Evolutionary conservation across 2,797 vertebrate genomes (phyloP), one percentile per base, ranked within the genome.

Genomic region (Etheostoma nigrum): DNA sequence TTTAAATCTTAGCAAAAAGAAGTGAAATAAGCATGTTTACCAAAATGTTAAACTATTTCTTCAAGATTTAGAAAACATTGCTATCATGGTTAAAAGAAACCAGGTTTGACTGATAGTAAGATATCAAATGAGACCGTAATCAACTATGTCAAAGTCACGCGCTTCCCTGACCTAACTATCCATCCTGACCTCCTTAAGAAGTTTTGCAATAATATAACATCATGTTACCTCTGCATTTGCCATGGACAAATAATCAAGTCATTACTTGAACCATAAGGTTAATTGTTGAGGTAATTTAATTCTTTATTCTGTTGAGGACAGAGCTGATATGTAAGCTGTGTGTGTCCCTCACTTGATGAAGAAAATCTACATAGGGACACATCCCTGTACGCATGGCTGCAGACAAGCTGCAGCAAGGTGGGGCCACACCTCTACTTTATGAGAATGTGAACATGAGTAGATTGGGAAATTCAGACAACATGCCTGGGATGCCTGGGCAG

Each of bases 401-500:
- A 86, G 75, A 88, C 90, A 88, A 91, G 92, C 88, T 85, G 75
- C 63, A 86, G 88, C 90, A 91, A 84, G 86, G 89, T 72, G 80
- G 54, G 82, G 71, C 85, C 88, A 80, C 90, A 84, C 86, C 86
- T 92, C 74, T 63, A 36, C 78, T 87, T 86, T 78, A 82, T 77
- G 84, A 86, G 86, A 84, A 76, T 76, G 83, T 71, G 84, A 86
- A 85, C 79, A 74, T 61, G 79, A 90, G 86, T 84, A 84, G 74
- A 80, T 81, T 70, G 64, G 84, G 83, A 87, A 93, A 92, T 94
- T 93, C 83, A 77, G 90, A 84, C 83, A 86, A 89, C 93, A 90
- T 90, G 76, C 87, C 75, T 27, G 82, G 90, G 91, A 95, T 93
- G 91, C 91, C 91, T 91, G 86, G 88, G 83, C 94, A 95, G 89